phyloP scores from a whole-genome alignment of 92 coral and sea anemone genomes.

The Scolanthus callimorphus region DNA sequence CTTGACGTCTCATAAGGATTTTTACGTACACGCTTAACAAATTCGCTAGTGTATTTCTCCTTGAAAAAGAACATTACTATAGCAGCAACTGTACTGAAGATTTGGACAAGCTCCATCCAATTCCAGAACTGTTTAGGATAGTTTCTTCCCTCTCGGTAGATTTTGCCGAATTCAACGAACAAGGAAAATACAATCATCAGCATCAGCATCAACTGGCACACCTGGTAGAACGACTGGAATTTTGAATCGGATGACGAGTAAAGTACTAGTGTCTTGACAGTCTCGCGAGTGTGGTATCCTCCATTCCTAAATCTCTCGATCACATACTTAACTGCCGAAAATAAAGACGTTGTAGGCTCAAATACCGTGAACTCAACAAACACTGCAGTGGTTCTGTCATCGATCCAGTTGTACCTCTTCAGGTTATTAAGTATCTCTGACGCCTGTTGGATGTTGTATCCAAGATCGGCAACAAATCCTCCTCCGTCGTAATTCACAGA shows the following conservation, averaged over 20 bases:
- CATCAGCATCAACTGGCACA: constrained; percentile 71
- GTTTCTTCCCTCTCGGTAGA: constrained; percentile 51
- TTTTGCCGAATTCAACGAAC: constrained; percentile 72
- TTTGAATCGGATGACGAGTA: constrained; percentile 54
- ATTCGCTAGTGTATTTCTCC: constrained; percentile 63
- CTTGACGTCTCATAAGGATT: constrained; percentile 82
- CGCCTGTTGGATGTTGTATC: constrained; percentile 69
- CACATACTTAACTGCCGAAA: constrained; percentile 57
- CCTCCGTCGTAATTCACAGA: constrained; percentile 65
- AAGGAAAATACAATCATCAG: constrained; percentile 56
- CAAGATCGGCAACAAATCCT: constrained; percentile 80
- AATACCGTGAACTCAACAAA: constrained; percentile 72
- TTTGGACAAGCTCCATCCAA: constrained; percentile 77
- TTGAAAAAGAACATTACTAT: constrained; percentile 75
- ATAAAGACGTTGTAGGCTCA: constrained; percentile 71
- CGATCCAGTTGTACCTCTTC: constrained; percentile 58
- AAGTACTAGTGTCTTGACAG: constrained; percentile 61
- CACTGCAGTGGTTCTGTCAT: constrained; percentile 62
- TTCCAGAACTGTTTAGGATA: constrained; percentile 68
- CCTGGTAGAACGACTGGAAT: constrained; percentile 57
- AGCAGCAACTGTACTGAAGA: constrained; percentile 51
- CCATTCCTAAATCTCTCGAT: constrained; percentile 63
- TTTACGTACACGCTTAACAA: constrained; percentile 54
- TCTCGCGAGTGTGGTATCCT: constrained; percentile 31
- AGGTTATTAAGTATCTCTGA: constrained; percentile 33